Base-by-base conservation (phyloP, 2,888 invertebrate genomes). In the Phyto melanocephala region DNA sequence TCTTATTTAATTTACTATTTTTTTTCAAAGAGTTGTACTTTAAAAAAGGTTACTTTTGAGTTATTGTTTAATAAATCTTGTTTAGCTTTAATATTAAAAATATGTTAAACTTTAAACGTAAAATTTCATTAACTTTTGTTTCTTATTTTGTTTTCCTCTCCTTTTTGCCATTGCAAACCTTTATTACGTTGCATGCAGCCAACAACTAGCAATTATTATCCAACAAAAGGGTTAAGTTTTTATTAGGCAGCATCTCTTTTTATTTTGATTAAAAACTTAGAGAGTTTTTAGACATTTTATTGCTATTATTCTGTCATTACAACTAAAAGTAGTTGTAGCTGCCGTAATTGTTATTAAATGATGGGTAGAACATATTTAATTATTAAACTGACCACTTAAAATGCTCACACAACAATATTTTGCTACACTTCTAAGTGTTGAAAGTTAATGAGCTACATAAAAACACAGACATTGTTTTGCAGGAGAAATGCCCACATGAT, bases 391-490 rank as follows among this genome's bases (percentile, higher is more conserved):
- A 42, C 24, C 52, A 77, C 52, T 77, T 28, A 40, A 68, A 68
- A 62, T 40, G 37, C 10, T 13, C n/a, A 24, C 1, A 40, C 68
- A 67, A 56, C 45, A 35, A n/a, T 1, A 50, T 58, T 77, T 15
- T 42, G 60, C 35, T 52, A 70, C 20, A 20, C 35, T 77, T 54
- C 24, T 52, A 60, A 20, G 42, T 62, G 24, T 24, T 11, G 35
- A n/a, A 68, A 54, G 60, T 77, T 77, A 77, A 77, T 68, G 68
- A 77, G 50, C 28, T 52, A 20, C 62, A 42, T 17, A 42, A n/a
- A 54, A 11, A 33, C 71, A 13, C 54, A 47, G 20, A 13, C 15
- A 4, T 24, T 42, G 11, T 6, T 33, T n/a, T 40, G 22, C 13
- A 5, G 13, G 37, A 20, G 35, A 37, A 58, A 15, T n/a, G 37